phyloP scores from a whole-genome alignment of 1,140 invertebrate species.

The Drosophila trapezifrons region DNA sequence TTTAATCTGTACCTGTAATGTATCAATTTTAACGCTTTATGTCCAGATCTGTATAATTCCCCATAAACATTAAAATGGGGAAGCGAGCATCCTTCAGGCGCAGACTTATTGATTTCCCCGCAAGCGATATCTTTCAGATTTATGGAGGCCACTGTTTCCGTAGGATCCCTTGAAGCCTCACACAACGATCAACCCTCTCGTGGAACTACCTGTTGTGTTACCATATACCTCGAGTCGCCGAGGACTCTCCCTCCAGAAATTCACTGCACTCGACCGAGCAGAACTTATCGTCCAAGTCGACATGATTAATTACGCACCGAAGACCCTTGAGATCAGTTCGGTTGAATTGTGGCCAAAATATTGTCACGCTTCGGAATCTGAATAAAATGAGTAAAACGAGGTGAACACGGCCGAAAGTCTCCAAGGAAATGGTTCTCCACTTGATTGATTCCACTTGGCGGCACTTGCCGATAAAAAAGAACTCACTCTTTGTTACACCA shows the following conservation, averaged over 20 bases:
- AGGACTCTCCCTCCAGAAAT: constrained; percentile 20
- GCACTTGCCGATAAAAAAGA: constrained; percentile 69
- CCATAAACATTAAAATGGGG: constrained; percentile 71
- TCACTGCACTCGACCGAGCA: constrained; percentile 46
- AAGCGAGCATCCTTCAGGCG: constrained; percentile 10
- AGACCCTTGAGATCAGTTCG: constrained; percentile 59
- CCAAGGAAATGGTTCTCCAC: constrained; percentile 58
- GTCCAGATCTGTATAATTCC: constrained; percentile 45
- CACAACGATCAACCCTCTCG: constrained; percentile 24
- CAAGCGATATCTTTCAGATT: constrained; percentile 63
- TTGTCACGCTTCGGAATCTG: constrained; percentile 71
- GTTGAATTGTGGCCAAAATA: constrained; percentile 78
- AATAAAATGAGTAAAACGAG: constrained; percentile 34
- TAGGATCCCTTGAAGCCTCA: constrained; percentile 17
- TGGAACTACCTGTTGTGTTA: constrained; percentile 42
- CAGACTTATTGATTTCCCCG: constrained; percentile 55
- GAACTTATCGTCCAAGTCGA: constrained; percentile 48
- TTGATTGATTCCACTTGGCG: constrained; percentile 81
- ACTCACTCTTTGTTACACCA: not conserved
- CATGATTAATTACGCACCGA: constrained; percentile 50
- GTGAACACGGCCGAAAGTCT: constrained; percentile 45
- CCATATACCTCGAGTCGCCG: not conserved
- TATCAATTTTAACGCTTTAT: constrained; percentile 75
- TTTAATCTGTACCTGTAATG: constrained; percentile 44
- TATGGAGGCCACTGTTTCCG: constrained; percentile 41